Conservation (phyloP, 2,113 vertebrate species). For the Rhinichthys klamathensis region DNA sequence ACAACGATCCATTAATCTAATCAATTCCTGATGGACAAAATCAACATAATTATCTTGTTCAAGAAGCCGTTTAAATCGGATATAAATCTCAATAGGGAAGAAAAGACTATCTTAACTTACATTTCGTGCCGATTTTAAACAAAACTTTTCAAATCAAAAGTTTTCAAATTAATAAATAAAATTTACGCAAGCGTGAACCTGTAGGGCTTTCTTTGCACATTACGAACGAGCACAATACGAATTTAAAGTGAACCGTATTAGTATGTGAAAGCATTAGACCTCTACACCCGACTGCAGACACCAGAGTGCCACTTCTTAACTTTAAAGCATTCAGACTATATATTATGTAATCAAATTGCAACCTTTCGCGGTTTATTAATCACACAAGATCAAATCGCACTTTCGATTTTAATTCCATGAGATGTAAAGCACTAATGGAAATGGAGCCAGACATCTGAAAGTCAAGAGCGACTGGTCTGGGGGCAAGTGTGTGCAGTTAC, state of each 20-base stretch:
- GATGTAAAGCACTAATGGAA: background rate
- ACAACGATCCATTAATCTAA: no score
- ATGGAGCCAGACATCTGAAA: slow-evolving; percentile 24
- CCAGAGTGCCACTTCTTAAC: background rate
- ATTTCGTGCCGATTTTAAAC: no score
- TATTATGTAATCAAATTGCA: background rate
- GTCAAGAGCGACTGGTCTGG: slow-evolving; percentile 2
- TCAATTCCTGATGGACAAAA: no score
- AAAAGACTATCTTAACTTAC: no score
- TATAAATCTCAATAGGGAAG: no score
- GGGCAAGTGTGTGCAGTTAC: slow-evolving; percentile 3
- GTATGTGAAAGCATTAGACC: background rate
- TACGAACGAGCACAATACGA: background rate
- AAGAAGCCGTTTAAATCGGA: no score
- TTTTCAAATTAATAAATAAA: background rate
- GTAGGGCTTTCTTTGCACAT: background rate
- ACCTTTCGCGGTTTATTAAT: background rate
- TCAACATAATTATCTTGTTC: no score
- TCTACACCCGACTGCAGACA: background rate
- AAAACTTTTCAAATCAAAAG: background rate
- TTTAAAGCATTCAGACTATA: background rate
- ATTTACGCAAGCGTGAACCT: background rate
- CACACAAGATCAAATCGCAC: no score
- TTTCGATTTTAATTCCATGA: background rate
- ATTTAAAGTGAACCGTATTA: background rate